Conservation (phyloP, 2,113 vertebrate genomes). For the Syngnathus floridae region DNA sequence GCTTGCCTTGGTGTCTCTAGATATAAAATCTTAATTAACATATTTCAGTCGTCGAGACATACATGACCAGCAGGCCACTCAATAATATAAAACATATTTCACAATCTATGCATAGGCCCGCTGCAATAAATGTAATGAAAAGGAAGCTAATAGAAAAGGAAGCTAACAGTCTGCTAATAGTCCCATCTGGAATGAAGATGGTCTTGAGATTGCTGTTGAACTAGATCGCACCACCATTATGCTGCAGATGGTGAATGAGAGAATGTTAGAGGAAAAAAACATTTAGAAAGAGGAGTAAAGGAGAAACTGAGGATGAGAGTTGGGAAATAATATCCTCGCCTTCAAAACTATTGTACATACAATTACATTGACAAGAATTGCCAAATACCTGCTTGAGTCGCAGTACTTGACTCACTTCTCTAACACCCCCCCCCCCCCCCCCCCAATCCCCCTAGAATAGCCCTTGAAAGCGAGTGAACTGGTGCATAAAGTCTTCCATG, state of each 20-base stretch:
- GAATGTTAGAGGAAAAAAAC: constrained; percentile 12
- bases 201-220: constrained; percentile 45
- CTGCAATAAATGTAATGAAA: constrained; percentile 56
- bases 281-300: constrained; percentile 8
- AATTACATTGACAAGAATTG: constrained; percentile 62
- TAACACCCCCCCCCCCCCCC: constrained; percentile 48
- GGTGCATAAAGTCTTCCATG: constrained; percentile 62
- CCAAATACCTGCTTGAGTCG: constrained; percentile 45
- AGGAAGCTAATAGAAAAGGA: constrained; percentile 32
- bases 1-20: constrained; percentile 14
- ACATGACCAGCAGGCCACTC: constrained; percentile 24
- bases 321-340: constrained; percentile 19
- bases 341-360: constrained; percentile 49
- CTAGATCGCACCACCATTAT: constrained; percentile 56
- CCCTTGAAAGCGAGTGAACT: constrained; percentile 68
- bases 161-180: constrained; percentile 37
- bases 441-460: constrained; percentile 64
- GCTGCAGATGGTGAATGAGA: constrained; percentile 19
- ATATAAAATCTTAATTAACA: constrained; percentile 37
- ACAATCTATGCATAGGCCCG: constrained; percentile 47
- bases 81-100: constrained; percentile 46
- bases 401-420: constrained; percentile 68
- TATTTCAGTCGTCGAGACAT: constrained; percentile 24
- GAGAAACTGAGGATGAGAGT: constrained; percentile 31
- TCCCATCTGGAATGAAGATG: constrained; percentile 45